Evolutionary conservation across 1,140 invertebrate species (phyloP).

Genomic region (Wasmannia auropunctata): DNA sequence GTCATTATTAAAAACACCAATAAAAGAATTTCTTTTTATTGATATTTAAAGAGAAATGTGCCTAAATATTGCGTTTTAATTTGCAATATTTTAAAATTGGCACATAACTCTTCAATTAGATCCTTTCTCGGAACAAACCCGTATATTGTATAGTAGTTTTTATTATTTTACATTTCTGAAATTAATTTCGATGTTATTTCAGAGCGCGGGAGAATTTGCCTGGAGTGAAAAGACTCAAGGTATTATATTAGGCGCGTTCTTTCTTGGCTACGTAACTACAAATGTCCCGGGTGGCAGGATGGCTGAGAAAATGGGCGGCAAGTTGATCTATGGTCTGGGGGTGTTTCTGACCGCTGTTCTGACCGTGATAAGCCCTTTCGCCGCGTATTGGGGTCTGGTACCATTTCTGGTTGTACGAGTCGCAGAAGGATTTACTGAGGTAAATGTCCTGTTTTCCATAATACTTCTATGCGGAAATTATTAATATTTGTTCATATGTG

Average conservation of each 20-base stretch:
- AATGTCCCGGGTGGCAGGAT: slow-evolving; percentile 94
- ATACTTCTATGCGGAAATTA: background rate
- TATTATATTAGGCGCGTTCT: slow-evolving; percentile 93
- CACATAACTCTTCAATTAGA: background rate
- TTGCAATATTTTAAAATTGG: background rate
- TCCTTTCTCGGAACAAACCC: background rate
- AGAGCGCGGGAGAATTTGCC: slow-evolving; percentile 90
- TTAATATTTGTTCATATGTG: slow-evolving; percentile 55
- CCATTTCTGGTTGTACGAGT: slow-evolving; percentile 92
- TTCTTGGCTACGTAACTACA: slow-evolving; percentile 94
- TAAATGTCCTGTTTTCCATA: slow-evolving; percentile 74
- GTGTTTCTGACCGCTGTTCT: slow-evolving; percentile 92
- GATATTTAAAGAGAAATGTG: background rate
- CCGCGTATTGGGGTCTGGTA: slow-evolving; percentile 89
- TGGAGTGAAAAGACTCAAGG: slow-evolving; percentile 93
- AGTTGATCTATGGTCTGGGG: slow-evolving; percentile 92
- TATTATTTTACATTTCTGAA: slow-evolving; percentile 9
- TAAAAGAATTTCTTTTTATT: background rate
- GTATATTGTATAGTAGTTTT: background rate
- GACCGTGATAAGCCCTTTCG: slow-evolving; percentile 90
- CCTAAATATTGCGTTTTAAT: background rate
- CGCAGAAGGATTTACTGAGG: slow-evolving; percentile 94
- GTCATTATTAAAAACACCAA: background rate
- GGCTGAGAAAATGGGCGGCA: slow-evolving; percentile 92
- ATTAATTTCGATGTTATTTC: slow-evolving; percentile 64